A percentile compares a stretch with the other conserved stretches of the same genome.
These are phyloP conservation scores for Dunckerocampus dactyliophorus DNA, from an alignment of 2,113 vertebrate genomes.

Conservation along the genomic window DNA sequence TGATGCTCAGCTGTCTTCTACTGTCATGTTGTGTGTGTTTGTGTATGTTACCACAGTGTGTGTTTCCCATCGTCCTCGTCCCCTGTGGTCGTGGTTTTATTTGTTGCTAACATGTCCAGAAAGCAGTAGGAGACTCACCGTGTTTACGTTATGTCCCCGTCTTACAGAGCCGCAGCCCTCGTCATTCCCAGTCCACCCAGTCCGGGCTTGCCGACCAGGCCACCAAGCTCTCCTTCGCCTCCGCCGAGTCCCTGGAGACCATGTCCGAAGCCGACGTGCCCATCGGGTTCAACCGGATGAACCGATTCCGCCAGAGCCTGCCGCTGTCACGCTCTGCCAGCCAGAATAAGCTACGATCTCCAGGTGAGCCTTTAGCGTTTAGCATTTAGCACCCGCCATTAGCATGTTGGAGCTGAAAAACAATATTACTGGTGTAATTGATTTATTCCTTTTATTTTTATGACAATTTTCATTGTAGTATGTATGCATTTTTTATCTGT, in stretches of 20 bases:
- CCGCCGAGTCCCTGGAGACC: conserved; percentile 94
- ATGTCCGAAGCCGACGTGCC: conserved; percentile 98
- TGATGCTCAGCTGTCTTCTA: neutral
- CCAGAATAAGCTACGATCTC: conserved; percentile 95
- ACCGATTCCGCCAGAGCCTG: conserved; percentile 95
- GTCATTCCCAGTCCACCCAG: conserved; percentile 93
- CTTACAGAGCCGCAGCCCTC: conserved; percentile 87
- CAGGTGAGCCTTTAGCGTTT: conserved; percentile 74
- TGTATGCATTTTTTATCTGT: no score
- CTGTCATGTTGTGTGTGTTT: conserved; percentile 13
- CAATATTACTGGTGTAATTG: neutral
- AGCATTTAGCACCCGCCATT: neutral
- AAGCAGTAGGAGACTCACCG: no score
- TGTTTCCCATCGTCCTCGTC: neutral
- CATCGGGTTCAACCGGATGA: conserved; percentile 95
- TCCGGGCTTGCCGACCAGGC: conserved; percentile 95
- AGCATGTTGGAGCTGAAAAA: neutral
- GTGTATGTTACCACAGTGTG: no score
- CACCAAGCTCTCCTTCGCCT: conserved; percentile 94
- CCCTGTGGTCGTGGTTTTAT: no score
- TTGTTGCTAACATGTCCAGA: no score
- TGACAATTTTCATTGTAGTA: neutral
- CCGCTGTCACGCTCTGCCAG: conserved; percentile 94
- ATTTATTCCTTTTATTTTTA: neutral
- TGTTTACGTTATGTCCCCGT: neutral